Evolutionary conservation across 2,113 vertebrate species (phyloP).

Genomic region (Ochotona princeps): DNA sequence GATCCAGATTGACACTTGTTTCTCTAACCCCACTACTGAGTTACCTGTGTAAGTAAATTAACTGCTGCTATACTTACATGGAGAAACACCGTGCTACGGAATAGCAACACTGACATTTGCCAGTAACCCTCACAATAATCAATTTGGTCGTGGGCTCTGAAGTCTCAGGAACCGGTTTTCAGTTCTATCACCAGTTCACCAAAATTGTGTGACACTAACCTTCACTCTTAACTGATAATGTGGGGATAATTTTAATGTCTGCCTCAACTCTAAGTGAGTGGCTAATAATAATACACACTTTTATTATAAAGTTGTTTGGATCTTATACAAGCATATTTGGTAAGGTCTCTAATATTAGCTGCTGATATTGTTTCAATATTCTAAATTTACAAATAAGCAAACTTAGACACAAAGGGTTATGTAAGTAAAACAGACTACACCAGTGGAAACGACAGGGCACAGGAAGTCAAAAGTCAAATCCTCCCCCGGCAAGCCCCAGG

Average conservation of each 20-base stretch:
- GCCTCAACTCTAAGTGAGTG: background rate
- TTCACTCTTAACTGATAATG: slow-evolving; percentile 22
- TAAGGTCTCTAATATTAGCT: background rate
- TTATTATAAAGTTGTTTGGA: background rate
- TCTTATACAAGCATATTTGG: background rate
- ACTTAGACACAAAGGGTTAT: background rate
- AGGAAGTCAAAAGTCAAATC: too few species aligned
- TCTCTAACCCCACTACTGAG: background rate
- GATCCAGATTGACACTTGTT: background rate
- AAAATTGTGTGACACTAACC: slow-evolving; percentile 33
- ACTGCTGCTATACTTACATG: background rate
- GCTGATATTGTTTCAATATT: background rate
- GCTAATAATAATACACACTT: background rate
- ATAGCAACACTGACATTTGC: background rate
- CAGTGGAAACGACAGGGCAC: too few species aligned
- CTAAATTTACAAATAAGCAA: background rate
- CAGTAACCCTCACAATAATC: background rate
- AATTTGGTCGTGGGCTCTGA: slow-evolving; percentile 10
- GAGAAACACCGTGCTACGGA: background rate
- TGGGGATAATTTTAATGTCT: slow-evolving; percentile 1
- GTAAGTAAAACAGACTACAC: background rate
- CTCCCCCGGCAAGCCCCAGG: too few species aligned
- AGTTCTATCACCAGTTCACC: background rate
- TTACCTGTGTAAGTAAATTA: background rate
- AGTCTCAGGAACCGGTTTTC: slow-evolving; percentile 30